Percentiles rank a stretch among this genome's conserved stretches.
These are phyloP conservation scores for Sigmodon hispidus DNA, from an alignment of 2,113 vertebrate species.

Conservation along the genomic window DNA sequence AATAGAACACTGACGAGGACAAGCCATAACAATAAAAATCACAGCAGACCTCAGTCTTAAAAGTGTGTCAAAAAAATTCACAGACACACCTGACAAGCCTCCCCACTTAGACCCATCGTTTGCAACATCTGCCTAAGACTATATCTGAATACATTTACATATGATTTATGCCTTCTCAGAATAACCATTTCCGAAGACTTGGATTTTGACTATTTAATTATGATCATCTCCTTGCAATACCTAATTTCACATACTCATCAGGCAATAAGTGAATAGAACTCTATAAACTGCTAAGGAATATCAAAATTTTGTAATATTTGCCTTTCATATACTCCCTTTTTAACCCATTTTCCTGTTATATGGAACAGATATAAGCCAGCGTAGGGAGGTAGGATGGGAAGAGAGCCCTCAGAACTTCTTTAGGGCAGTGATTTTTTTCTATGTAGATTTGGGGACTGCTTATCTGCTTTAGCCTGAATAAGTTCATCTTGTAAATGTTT, in stretches of 20 bases:
- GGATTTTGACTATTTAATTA: slow-evolving; percentile 7
- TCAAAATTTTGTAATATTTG: slow-evolving; percentile 17
- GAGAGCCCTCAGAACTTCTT: neutral
- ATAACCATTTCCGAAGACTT: slow-evolving; percentile 20
- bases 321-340: neutral
- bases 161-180: slow-evolving; percentile 35
- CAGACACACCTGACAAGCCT: slow-evolving; percentile 2
- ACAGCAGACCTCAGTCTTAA: slow-evolving; percentile 5
- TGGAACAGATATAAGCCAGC: neutral
- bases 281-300: slow-evolving; percentile 29
- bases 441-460: neutral
- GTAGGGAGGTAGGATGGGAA: neutral
- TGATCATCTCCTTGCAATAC: slow-evolving; percentile 8
- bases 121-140: slow-evolving; percentile 3
- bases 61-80: slow-evolving; percentile 5
- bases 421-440: neutral
- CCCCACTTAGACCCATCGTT: neutral
- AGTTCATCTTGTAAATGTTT: slow-evolving; percentile 38
- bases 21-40: neutral
- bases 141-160: slow-evolving; percentile 17
- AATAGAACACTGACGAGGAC: neutral
- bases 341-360: neutral
- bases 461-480: neutral
- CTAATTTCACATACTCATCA: neutral
- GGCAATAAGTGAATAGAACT: neutral